Evolutionary conservation across 2,888 invertebrate genomes (phyloP), one percentile per base, ranked within the genome.

Genomic region (Tinea trinotella): DNA sequence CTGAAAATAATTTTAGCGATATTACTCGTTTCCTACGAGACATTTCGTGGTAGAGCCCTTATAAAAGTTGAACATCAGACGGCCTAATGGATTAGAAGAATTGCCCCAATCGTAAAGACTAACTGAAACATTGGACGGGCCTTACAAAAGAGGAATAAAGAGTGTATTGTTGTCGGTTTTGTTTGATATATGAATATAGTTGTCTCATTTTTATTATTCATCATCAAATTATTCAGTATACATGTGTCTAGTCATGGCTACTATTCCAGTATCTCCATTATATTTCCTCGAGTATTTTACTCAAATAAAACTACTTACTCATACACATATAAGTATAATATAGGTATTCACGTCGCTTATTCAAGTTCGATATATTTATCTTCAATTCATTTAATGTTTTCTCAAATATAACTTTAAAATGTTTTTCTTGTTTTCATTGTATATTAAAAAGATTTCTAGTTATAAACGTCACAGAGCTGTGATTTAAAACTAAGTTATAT

Each of bases 1-100:
- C 76, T 78, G 78, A 78, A 83, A 84, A 84, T 84, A 82, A 84
- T 84, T 83, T 83, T 78, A 80, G 81, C 74, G 72, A 81, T 76
- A 77, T 76, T 79, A 75, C 68, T 76, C 80, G 79, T 71, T 74
- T 73, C 76, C 67, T 73, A 74, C 70, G 80, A 79, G 80, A 82
- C 83, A 77, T 80, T 77, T 77, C 61, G 76, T 74, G 75, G 80
- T 83, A 76, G 76, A 78, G 74, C 67, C 71, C 74, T 70, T 74
- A 83, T 85, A 83, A 85, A 84, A 82, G 69, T 80, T 76, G 76
- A 79, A 76, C 77, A 79, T 79, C 74, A 77, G 76, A 78, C 74
- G 66, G 69, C 67, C 76, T 83, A 84, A 85, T 85, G 84, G 82
- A 85, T 85, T 85, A 84, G 77, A 81, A 80, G 77, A 78, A 81